Conservation (phyloP, 2,113 vertebrate genomes). For the Channa maculata region DNA sequence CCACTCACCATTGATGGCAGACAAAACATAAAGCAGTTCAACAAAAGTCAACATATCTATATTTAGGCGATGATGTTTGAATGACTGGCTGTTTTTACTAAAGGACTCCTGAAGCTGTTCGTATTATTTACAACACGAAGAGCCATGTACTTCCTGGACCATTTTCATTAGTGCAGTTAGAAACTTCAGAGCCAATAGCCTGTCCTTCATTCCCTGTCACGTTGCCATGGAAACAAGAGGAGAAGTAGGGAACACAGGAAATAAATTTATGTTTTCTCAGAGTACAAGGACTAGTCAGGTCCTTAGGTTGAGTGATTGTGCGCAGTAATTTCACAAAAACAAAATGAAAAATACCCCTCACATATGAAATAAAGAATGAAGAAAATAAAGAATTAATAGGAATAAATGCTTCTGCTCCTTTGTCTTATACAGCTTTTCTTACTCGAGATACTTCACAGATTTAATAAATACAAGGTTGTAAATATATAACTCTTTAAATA, state of each 20-base stretch:
- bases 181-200: constrained; percentile 72
- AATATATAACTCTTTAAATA: neutral
- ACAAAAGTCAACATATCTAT: neutral
- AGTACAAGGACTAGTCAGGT: constrained; percentile 47
- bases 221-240: constrained; percentile 85
- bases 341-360: neutral
- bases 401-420: neutral
- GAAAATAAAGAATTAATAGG: neutral
- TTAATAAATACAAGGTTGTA: no score
- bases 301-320: constrained; percentile 43
- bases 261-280: constrained; percentile 68
- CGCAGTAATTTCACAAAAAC: constrained; percentile 11
- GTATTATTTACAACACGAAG: constrained; percentile 11
- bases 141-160: constrained; percentile 54
- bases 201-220: constrained; percentile 72
- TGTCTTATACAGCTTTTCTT: neutral
- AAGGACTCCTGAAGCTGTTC: neutral
- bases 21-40: neutral
- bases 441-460: no score
- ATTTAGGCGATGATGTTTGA: neutral
- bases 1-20: neutral
- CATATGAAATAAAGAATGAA: neutral
- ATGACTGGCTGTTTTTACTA: neutral
- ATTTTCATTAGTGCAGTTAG: constrained; percentile 70
- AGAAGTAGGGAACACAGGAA: constrained; percentile 66